Base-by-base conservation (phyloP, 2,888 invertebrate genomes). In the Philereme vetulata region DNA sequence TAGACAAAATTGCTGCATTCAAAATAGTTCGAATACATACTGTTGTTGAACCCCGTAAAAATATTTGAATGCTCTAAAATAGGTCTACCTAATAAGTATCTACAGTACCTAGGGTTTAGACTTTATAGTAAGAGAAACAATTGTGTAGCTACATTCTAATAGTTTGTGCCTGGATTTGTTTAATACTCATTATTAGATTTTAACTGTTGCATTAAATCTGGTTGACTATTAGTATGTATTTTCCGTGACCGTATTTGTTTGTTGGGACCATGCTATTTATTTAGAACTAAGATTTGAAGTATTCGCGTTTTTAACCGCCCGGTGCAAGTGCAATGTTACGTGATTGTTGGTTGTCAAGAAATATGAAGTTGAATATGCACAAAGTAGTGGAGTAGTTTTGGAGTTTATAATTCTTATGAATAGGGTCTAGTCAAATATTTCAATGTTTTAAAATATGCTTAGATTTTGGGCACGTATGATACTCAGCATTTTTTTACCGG, bases 271-370 rank as follows among this genome's bases (percentile, higher is more conserved):
- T 67, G 60, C 56, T 59, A 65, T 68, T 38, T 46, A 52, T 38
- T 38, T 71, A 67, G 58, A 65, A 45, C 50, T 74, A 70, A 67
- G 66, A 62, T 67, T 67, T 67, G 60, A 74, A 74, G 72, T 74
- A 75, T 71, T 77, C 56, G 69, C 76, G 79, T 80, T 79, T 77
- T 75, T 80, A 70, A 56, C 57, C 47, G 67, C 68, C 56, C 66
- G 64, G 59, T 71, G 64, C 64, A 69, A 49, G 60, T 53, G 51
- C 57, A 60, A 71, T 75, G 76, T 78, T 78, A 77, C 76, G 76
- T 78, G 80, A 78, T 77, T 49, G 76, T 74, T 63, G 73, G 74
- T 75, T 74, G 72, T 75, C 64, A 52, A 62, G 56, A 53, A 66
- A 66, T 62, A 60, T 58, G 53, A 54, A 68, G 44, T 56, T 65